Evolutionary conservation across 2,888 invertebrate genomes (phyloP), one percentile per base, ranked within the genome.

Genomic region (Biston stratarius): DNA sequence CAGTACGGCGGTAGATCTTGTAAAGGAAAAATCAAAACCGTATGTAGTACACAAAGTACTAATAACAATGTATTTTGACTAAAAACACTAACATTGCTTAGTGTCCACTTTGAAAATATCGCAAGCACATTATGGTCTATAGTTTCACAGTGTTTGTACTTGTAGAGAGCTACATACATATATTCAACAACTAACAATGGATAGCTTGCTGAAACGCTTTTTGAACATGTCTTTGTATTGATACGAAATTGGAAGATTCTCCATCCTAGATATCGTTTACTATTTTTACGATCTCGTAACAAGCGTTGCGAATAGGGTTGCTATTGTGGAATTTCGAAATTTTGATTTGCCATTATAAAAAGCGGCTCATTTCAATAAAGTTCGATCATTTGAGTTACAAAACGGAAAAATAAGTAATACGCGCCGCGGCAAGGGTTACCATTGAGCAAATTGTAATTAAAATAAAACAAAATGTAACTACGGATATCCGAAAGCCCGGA

Each of bases 101-200:
- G 12, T 10, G 53, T 38, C 15, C 45, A 51, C 38, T 36, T 15
- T 44, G 33, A 34, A 56, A 44, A 44, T 48, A 24, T 55, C 44
- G 15, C 33, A 52, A 57, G 63, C 58, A 58, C 58, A 40, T 36
- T 47, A 55, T 55, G 57, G 47, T 47, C 36, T 12, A 58, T 58
- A 45, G 52, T 53, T 53, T 45, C 53, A 60, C 53, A 6, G 64
- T 55, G 44, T 64, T 64, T 47, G 11, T 52, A 42, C 7, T 14
- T 51, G 56, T 65, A 61, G 45, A 56, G 44, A 60, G 48, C 42
- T 55, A n/a, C n/a, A n/a, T n/a, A n/a, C n/a, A n/a, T n/a, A 53
- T 42, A 51, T 12, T 12, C n/a, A 38, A 48, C 15, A 10, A 60
- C 44, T 56, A 65, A 49, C 44, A 55, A 51, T 51, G 36, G 38